phyloP scores from a whole-genome alignment of 2,888 invertebrate genomes.

The Pachycephus smyrnensis region DNA sequence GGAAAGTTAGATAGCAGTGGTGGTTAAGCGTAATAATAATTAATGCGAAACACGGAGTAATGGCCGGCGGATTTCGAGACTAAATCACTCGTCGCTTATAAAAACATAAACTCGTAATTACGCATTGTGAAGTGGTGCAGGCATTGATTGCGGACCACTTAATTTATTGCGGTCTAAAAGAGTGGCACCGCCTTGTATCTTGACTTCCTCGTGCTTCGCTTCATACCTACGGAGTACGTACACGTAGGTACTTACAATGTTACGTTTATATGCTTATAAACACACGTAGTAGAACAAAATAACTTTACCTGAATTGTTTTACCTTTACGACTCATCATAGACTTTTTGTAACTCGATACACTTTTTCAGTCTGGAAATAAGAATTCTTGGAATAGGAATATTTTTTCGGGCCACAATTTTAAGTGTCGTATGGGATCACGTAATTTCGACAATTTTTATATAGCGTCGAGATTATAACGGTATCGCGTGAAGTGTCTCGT shows the following conservation, averaged over 20 bases:
- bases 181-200: background rate
- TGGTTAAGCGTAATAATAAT: slow-evolving; percentile 12
- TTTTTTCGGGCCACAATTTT: background rate
- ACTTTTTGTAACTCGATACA: background rate
- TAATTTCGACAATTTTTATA: background rate
- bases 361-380: background rate
- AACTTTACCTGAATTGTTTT: background rate
- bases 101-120: slow-evolving; percentile 17
- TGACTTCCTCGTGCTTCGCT: background rate
- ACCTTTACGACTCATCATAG: background rate
- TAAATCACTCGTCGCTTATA: slow-evolving; percentile 16
- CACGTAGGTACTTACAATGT: background rate
- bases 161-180: slow-evolving; percentile 8
- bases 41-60: slow-evolving; percentile 16
- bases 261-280: background rate
- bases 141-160: slow-evolving; percentile 12
- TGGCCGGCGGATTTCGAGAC: slow-evolving; percentile 6
- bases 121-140: slow-evolving; percentile 14
- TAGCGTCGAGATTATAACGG: background rate
- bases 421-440: background rate
- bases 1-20: slow-evolving; percentile 1
- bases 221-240: background rate
- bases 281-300: background rate
- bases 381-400: background rate
- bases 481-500: background rate